phyloP scores from a whole-genome alignment of 2,797 vertebrate species.

The Esox masquinongy region DNA sequence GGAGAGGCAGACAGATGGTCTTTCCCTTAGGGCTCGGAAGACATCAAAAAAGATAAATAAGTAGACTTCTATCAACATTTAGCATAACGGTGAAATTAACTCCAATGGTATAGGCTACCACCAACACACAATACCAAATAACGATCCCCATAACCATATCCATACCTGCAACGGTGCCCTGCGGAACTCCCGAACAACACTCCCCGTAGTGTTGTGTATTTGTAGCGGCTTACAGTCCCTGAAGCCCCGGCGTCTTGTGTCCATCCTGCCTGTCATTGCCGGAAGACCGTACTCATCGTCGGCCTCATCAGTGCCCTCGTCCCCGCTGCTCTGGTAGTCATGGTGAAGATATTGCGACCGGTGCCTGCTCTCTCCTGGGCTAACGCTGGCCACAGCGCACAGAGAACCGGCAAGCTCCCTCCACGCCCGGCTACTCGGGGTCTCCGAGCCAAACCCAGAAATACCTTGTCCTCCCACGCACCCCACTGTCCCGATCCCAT shows the following conservation, averaged over 20 bases:
- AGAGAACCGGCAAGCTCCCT: slow-evolving; percentile 83
- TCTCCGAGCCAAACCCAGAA: slow-evolving; percentile 57
- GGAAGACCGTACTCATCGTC: slow-evolving; percentile 72
- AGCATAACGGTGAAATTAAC: not conserved
- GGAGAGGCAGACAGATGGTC: not conserved
- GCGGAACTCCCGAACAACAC: slow-evolving; percentile 69
- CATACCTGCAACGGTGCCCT: slow-evolving; percentile 74
- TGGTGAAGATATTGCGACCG: slow-evolving; percentile 62
- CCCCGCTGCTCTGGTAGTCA: slow-evolving; percentile 72
- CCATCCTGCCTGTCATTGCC: slow-evolving; percentile 60
- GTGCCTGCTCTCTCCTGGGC: slow-evolving; percentile 79
- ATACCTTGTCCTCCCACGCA: slow-evolving; percentile 11
- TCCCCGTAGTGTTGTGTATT: slow-evolving; percentile 76
- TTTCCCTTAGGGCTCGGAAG: not conserved
- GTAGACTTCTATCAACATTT: not conserved
- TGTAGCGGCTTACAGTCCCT: slow-evolving; percentile 80
- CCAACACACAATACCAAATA: not conserved
- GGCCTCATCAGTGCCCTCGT: slow-evolving; percentile 69
- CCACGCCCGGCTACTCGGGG: slow-evolving; percentile 77
- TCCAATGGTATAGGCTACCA: not conserved
- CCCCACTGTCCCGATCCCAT: slow-evolving; percentile 31
- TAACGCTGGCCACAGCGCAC: slow-evolving; percentile 88
- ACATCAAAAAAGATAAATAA: not conserved
- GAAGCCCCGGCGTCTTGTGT: slow-evolving; percentile 71
- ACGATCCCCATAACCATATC: not conserved